Base-by-base conservation (phyloP, 2,888 invertebrate species). In the Drosophila atripex region DNA sequence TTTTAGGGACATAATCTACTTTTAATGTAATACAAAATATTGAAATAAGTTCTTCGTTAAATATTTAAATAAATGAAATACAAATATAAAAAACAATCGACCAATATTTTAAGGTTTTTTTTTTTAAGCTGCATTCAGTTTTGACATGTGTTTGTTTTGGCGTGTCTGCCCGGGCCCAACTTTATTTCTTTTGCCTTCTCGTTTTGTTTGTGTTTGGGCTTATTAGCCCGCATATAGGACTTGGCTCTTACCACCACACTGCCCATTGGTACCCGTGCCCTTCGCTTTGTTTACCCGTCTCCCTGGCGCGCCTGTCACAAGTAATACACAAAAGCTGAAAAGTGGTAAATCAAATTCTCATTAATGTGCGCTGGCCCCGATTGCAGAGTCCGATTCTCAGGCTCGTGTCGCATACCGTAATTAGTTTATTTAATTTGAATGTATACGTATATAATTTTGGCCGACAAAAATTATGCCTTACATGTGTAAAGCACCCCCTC, bases 391-490 rank as follows among this genome's bases (percentile, higher is more conserved):
- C 49, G 30, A 53, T 65, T 64, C 50, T 25, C 53, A 41, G 39
- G 35, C 60, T 68, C 54, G 28, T 63, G 51, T 47, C 39, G 39
- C 39, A 18, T 41, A 11, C 39, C 63, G 74, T 86, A 85, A 85
- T 85, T 80, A 85, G 85, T 86, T 85, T 84, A 88, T 84, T 88
- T 88, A 80, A 88, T 88, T 79, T 79, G 76, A 77, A 65, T 78
- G 71, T 66, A 49, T 54, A 12, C 32, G 35, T 45, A 30, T 59
- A 18, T 69, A 41, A 30, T 50, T 51, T 46, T 56, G 41, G 39
- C 56, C 41, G 30, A 41, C 35, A 52, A 68, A 79, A 72, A 78
- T 68, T 61, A 60, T 72, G 78, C 65, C 59, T 49, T 71, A 72
- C 74, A 86, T 82, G 64, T 78, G 85, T 66, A 64, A 71, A 23